phyloP scores from a whole-genome alignment of 2,797 vertebrate species.

The Phoeniculus purpureus region DNA sequence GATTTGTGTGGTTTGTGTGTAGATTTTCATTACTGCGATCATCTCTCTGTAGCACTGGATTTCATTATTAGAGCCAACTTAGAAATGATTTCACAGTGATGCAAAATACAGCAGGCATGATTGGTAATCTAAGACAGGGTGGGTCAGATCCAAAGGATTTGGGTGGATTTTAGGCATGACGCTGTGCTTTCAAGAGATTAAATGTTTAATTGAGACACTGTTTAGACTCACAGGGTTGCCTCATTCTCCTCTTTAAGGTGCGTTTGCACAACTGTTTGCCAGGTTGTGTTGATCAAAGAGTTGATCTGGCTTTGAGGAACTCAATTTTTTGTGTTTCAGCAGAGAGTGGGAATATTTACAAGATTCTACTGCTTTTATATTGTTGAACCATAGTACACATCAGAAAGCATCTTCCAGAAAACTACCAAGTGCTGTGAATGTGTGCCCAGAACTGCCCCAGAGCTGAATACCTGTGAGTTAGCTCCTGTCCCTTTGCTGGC shows the following conservation, averaged over 20 bases:
- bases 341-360: background rate
- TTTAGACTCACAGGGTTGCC: background rate
- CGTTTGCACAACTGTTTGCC: background rate
- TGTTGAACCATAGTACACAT: background rate
- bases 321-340: background rate
- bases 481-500: background rate
- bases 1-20: background rate
- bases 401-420: slow-evolving; percentile 17
- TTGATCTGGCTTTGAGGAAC: background rate
- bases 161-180: background rate
- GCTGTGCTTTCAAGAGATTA: background rate
- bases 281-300: background rate
- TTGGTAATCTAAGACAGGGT: background rate
- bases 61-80: background rate
- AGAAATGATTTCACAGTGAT: background rate
- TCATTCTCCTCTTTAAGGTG: background rate
- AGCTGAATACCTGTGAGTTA: background rate
- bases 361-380: background rate
- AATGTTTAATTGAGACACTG: background rate
- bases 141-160: background rate
- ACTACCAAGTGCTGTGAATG: background rate
- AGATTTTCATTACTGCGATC: background rate
- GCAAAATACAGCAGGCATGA: background rate
- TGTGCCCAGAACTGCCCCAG: background rate
- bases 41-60: background rate